Base-by-base conservation (phyloP, 1,140 invertebrate genomes). In the Calephelis virginiensis region DNA sequence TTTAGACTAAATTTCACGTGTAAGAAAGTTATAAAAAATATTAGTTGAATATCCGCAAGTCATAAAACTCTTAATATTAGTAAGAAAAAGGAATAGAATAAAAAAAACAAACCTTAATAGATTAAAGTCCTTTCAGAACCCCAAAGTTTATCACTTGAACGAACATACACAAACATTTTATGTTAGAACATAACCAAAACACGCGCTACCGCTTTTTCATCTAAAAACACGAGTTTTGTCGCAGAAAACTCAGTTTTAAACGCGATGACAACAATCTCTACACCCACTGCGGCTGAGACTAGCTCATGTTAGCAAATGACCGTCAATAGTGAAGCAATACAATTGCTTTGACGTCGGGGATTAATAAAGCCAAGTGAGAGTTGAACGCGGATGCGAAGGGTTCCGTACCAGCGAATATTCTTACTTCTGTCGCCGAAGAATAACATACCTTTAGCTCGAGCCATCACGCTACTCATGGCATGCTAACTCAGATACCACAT, bases 151-250 rank as follows among this genome's bases (percentile, higher is more conserved):
- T 6, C 50, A 56, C 50, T 56, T 28, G 17, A 11, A 56, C 28
- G 17, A 37, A 56, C 28, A 56, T 6, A 10, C 50, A 56, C 50
- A 11, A 56, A 11, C 50, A 56, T 56, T 12, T 56, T 56, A 56
- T 28, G 40, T 43, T 43, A 43, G 7, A 56, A 56, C 53, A 56
- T 56, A 12, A 12, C 17, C 6, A 56, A 37, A 37, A 56, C 53
- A 28, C 53, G 53, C 49, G 14, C 6, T 56, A 56, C 28, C 53
- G 53, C 37, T 56, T 28, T 28, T 28, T 28, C 53, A 37, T 56
- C 53, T 56, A 56, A 56, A 56, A 56, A 10, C 53, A 56, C 53
- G 53, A 56, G 53, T 56, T 56, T 56, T 56, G 53, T 56, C 53
- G 53, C 17, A 53, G 53, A 56, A 56, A 56, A 56, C 53, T 56